Base-by-base conservation (phyloP, 2,113 vertebrate genomes). In the Thamnophis sirtalis region DNA sequence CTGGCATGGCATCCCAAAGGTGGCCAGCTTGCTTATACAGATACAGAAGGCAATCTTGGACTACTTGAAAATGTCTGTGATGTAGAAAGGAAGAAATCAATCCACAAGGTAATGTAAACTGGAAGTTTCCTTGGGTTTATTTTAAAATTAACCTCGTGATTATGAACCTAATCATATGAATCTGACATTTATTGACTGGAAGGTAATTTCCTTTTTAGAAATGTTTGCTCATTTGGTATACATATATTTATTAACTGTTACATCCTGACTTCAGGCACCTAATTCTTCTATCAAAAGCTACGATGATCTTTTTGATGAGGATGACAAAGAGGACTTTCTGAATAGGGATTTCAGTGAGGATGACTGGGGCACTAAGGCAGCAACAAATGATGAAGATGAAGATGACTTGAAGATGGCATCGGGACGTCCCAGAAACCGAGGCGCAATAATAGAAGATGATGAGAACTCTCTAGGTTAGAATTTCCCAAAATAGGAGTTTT, bases 41-140 rank as follows among this genome's bases (percentile, higher is more conserved):
- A 99, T 95, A 98, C 95, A 0, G 98, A 99, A 97, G 99, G 99
- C 94, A 98, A 99, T 68, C 96, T 99, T 92, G 98, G 99, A 0
- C 96, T 99, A 26, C 92, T 99, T 95, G 99, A 99, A 50, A 97
- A 98, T 5, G 88, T 99, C 0, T 92, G 96, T 92, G 93, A 94
- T 54, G 21, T 53, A 51, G 53, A 0, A 43, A 90, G 1, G 15
- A 98, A 96, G 86, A 97, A 91, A 58, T 43, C 95, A 88, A 95
- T 93, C 90, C 97, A 97, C 93, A 97, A 98, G 97, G 98, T 98
- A 95, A 86, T 56, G 38, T 33, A 86, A 33, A 91, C 21, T 1
- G 6, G 6, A 9, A 4, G 11, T 26, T 55, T 10, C 38, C 5
- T 33, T 58, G 26, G 87, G 91, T 48, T 17, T 38, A 22, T 9